Evolutionary conservation across 2,113 vertebrate species (phyloP), one percentile per base, ranked within the genome.

Genomic region (Bostrychus sinensis): DNA sequence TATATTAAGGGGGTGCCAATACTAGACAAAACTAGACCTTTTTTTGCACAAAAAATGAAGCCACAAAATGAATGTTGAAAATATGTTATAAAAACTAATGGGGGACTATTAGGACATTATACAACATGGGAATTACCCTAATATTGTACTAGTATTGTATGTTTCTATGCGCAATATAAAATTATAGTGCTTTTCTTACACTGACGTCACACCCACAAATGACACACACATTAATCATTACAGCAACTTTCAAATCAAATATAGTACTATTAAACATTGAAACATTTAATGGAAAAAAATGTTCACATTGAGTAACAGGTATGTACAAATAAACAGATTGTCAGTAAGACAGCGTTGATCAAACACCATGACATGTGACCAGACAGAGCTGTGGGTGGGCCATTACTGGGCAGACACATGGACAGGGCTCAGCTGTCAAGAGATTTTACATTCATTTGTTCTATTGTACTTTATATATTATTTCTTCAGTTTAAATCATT

Each of bases 361-460:
- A 28, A n/a, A 51, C 25, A 23, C 25, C 14, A 17, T 25, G 42
- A 45, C 42, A 22, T 46, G 45, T 51, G 48, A 28, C 48, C 48
- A 51, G 25, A 51, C 26, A 0, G 20, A 28, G 25, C 26, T 30
- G 25, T 51, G 48, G 48, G 48, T 30, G 48, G 48, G 13, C 48
- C 25, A 28, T 9, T 17, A 28, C 48, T 28, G 22, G 23, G 26
- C 23, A 51, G 23, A 51, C 48, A 51, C 23, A 7, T n/a, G n/a
- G 13, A 51, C 19, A 45, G 42, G 42, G 19, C 20, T 48, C 45
- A 48, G 22, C 45, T 48, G 45, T 48, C 22, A 23, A 23, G 1
- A 7, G 30, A 32, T 32, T 32, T 32, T 32, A 32, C 8, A 8
- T 32, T 7, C 30, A 32, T 7, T 32, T 32, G 30, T 32, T 8